A percentile compares a stretch with the other conserved stretches of the same genome.
phyloP scores from a whole-genome alignment of 2,113 vertebrate genomes.

The Prunella himalayana region DNA sequence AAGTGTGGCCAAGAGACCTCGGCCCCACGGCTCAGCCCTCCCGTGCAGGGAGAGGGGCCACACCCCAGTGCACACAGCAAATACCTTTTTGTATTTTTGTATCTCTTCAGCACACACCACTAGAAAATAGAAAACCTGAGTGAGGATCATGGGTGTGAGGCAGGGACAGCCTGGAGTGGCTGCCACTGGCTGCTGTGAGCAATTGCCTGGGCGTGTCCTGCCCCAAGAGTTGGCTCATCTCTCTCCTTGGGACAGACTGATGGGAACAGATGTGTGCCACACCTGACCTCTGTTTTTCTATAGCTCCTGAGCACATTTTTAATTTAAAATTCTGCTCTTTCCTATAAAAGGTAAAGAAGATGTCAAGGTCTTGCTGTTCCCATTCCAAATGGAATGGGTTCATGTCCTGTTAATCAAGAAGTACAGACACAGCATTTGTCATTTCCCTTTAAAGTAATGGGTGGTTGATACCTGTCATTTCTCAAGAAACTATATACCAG shows the following conservation, averaged over 20 bases:
- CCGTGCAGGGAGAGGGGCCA: accelerated
- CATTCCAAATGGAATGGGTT: slow-evolving; percentile 59
- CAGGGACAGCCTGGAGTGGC: neutral
- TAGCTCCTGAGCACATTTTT: neutral
- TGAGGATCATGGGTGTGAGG: accelerated
- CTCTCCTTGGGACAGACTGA: neutral
- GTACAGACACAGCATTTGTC: slow-evolving; percentile 34
- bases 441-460: slow-evolving; percentile 54
- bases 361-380: slow-evolving; percentile 57
- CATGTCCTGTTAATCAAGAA: slow-evolving; percentile 54
- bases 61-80: accelerated
- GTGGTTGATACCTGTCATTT: slow-evolving; percentile 65
- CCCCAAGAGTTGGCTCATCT: neutral
- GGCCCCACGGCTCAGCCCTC: accelerated
- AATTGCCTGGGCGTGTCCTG: neutral
- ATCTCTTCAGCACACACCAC: neutral
- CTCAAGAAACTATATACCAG: slow-evolving; percentile 50
- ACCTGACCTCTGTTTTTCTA: neutral
- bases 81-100: accelerated
- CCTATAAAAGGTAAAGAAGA: slow-evolving; percentile 50
- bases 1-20: accelerated
- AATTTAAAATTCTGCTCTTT: slow-evolving; percentile 37
- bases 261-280: neutral
- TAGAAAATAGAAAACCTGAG: neutral
- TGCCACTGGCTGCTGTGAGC: neutral